A percentile compares a stretch with the other conserved stretches of the same genome.
Evolutionary conservation across 2,888 invertebrate species (phyloP).

Genomic region (Sipha maydis): DNA sequence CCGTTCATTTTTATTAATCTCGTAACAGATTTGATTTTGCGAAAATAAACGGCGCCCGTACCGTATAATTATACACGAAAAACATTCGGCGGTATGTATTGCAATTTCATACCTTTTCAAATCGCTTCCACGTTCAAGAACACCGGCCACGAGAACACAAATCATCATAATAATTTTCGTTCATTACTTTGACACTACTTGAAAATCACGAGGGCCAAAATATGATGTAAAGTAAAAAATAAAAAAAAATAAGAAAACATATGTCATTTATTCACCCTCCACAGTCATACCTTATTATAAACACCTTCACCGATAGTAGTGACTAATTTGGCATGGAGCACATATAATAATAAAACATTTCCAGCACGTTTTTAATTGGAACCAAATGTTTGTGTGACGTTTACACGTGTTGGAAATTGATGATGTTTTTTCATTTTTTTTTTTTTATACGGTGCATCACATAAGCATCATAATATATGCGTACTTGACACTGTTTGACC

Average conservation of each 20-base stretch:
- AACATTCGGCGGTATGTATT: neutral
- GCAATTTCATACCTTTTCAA: neutral
- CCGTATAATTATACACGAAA: no score
- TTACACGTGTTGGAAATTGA: neutral
- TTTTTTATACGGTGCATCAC: neutral
- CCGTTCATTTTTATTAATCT: no score
- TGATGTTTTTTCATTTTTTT: neutral
- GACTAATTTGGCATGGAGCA: neutral
- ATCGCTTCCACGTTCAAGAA: neutral
- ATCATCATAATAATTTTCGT: no score
- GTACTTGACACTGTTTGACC: no score
- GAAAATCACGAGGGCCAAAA: neutral
- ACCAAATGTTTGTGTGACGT: neutral
- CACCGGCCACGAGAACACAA: no score
- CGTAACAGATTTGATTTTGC: neutral
- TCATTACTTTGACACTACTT: no score
- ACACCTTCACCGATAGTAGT: neutral
- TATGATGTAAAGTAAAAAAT: neutral
- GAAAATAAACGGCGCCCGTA: no score
- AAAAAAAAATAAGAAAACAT: neutral
- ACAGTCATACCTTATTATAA: neutral
- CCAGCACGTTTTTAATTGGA: conserved; percentile 1
- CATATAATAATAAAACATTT: neutral
- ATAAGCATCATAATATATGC: no score
- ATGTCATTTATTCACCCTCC: neutral